phyloP scores from a whole-genome alignment of 2,888 invertebrate genomes.

The Mechanitis mazaeus region DNA sequence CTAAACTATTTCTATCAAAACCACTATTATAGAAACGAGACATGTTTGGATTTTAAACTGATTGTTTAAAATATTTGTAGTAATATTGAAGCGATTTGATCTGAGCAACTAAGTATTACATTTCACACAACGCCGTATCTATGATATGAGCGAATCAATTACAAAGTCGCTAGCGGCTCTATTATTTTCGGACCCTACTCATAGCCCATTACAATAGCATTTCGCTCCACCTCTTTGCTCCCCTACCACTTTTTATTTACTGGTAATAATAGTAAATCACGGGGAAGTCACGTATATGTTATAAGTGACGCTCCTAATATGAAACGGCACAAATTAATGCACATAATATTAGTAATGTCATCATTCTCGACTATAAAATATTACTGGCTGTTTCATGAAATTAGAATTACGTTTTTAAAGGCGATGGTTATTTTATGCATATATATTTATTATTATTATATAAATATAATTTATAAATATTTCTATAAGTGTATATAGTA shows the following conservation, averaged over 20 bases:
- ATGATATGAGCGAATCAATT: constrained; percentile 71
- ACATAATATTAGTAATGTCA: constrained; percentile 14
- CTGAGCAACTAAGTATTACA: constrained; percentile 17
- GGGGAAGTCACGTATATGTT: constrained; percentile 56
- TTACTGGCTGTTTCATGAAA: constrained; percentile 4
- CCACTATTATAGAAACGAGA: constrained; percentile 20
- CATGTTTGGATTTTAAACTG: constrained; percentile 19
- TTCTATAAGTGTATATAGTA: too few relatives aligned
- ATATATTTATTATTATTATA: too few relatives aligned
- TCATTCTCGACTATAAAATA: not conserved
- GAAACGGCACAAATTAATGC: constrained; percentile 53
- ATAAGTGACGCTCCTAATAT: constrained; percentile 39
- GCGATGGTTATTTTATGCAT: not conserved
- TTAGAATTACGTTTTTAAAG: not conserved
- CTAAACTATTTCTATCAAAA: constrained; percentile 16
- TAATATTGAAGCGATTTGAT: constrained; percentile 12
- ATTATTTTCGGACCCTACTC: constrained; percentile 69
- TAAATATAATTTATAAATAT: too few relatives aligned
- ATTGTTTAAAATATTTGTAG: constrained; percentile 15
- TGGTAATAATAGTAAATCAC: constrained; percentile 75
- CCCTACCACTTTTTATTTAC: constrained; percentile 76
- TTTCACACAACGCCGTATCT: constrained; percentile 39
- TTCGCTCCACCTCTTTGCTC: constrained; percentile 74
- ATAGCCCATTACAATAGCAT: constrained; percentile 59
- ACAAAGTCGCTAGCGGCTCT: constrained; percentile 57